Conservation (phyloP, 1,140 invertebrate species). For the Notospermus geniculatus region DNA sequence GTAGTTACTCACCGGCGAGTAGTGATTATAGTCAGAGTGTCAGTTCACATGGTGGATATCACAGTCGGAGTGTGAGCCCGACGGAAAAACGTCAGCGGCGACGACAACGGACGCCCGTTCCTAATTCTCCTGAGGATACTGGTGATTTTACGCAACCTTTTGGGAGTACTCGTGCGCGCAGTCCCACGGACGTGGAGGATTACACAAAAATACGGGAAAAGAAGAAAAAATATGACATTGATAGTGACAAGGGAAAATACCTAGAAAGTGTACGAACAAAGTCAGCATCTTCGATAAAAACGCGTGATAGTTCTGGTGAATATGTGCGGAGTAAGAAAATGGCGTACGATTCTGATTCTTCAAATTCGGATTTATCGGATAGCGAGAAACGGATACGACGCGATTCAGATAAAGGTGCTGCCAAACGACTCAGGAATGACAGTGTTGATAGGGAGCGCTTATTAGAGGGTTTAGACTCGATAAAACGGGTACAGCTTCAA, state of each 20-base stretch:
- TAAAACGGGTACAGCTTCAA: constrained; percentile 2
- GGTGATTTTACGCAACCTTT: too few relatives aligned
- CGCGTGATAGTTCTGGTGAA: neutral
- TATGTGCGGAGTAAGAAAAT: neutral
- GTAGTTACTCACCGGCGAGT: constrained; percentile 10
- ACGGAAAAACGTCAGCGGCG: constrained; percentile 18
- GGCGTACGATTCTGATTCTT: constrained; percentile 5
- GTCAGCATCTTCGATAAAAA: constrained; percentile 1
- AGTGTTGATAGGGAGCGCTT: neutral
- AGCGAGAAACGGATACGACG: neutral
- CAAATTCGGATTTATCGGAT: neutral
- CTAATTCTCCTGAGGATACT: too few relatives aligned
- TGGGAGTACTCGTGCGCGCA: neutral
- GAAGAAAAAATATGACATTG: constrained; percentile 4
- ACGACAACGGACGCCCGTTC: too few relatives aligned
- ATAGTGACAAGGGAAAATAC: constrained; percentile 5
- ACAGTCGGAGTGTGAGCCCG: constrained; percentile 40
- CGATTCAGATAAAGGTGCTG: neutral
- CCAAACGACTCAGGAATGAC: neutral
- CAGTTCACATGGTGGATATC: constrained; percentile 26
- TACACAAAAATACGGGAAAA: neutral
- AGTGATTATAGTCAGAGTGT: constrained; percentile 28
- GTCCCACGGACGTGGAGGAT: neutral
- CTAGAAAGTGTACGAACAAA: neutral
- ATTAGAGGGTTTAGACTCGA: neutral